Base-by-base conservation (phyloP, 92 coral and sea anemone species). In the Desmophyllum pertusum region DNA sequence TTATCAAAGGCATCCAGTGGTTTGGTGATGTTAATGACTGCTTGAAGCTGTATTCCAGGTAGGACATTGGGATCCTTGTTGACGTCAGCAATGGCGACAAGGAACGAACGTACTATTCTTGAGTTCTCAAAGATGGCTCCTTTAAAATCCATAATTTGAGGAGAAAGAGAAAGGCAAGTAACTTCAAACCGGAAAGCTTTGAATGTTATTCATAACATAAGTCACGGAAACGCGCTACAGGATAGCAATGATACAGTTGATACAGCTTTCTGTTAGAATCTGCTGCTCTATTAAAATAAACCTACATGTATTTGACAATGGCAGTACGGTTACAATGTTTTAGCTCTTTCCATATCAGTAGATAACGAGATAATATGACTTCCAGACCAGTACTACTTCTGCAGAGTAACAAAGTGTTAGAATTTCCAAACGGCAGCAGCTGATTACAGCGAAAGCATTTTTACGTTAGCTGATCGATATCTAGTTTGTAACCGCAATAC, bases 1-100 rank as follows among this genome's bases (percentile, higher is more conserved):
- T 87, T 90, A 35, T 81, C 78, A 41, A 90, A 87, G 14, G 94
- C 86, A 70, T 81, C 84, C 79, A 62, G 46, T 50, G 81, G 85
- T 31, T 74, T 74, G 35, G 94, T 90, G 25, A 81, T 79, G 50
- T 90, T 90, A 27, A 81, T 25, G 57, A 87, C 27, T 23, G 87
- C 81, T 74, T 87, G n/a, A 5, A 90, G 89, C 51, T 64, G 57
- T 27, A 81, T 63, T 39, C 84, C 86, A 21, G 86, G 85, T 11
- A 90, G 88, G 6, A 90, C 52, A 42, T 81, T 62, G 21, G 89
- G 66, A 63, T 87, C 81, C 37, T 46, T 65, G 74, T 90, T 90
- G 21, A 90, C 40, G 31, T 90, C 83, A 0, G 35, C 83, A 46
- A 90, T 70, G 50, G 94, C 94, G 72, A 83, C 66, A n/a, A 68